Evolutionary conservation across 2,797 vertebrate genomes (phyloP).

Genomic region (Helicolenus hilgendorfi): DNA sequence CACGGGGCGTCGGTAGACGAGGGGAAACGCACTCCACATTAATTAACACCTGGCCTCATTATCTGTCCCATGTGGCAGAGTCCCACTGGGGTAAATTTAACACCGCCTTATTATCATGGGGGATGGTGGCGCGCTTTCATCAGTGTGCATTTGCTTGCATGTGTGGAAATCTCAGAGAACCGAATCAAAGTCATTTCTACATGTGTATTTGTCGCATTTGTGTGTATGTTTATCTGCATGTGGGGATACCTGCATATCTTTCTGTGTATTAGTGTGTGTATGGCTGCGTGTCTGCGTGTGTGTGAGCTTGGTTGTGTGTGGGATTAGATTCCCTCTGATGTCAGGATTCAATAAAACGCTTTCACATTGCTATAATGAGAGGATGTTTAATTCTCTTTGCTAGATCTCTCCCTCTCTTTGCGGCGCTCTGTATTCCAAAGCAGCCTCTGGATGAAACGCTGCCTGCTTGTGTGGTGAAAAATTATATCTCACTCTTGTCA

Average conservation of each 20-base stretch:
- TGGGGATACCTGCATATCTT: not conserved
- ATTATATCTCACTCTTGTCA: conserved; percentile 36
- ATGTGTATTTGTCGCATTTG: not conserved
- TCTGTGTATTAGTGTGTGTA: not conserved
- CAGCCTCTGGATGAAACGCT: conserved; percentile 31
- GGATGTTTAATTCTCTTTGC: conserved; percentile 68
- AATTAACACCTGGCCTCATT: conserved; percentile 89
- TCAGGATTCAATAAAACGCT: conserved; percentile 75
- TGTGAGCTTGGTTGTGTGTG: not conserved
- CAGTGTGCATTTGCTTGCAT: not conserved
- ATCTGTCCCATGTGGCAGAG: conserved; percentile 83
- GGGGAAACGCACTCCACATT: conserved; percentile 80
- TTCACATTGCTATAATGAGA: conserved; percentile 73
- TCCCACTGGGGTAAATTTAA: conserved; percentile 84
- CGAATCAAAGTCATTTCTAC: conserved; percentile 13
- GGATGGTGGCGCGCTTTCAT: conserved; percentile 26
- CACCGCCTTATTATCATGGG: conserved; percentile 71
- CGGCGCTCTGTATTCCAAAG: conserved; percentile 20
- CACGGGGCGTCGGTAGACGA: conserved; percentile 69
- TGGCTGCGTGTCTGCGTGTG: not conserved
- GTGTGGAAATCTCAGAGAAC: not conserved
- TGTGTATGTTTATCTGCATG: not conserved
- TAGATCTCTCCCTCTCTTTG: conserved; percentile 19
- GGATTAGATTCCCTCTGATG: conserved; percentile 67
- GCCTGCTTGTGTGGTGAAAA: conserved; percentile 24